Percentiles rank a stretch among this genome's conserved stretches.
Evolutionary conservation across 2,113 vertebrate genomes (phyloP).

Genomic region (Syngnathus floridae): DNA sequence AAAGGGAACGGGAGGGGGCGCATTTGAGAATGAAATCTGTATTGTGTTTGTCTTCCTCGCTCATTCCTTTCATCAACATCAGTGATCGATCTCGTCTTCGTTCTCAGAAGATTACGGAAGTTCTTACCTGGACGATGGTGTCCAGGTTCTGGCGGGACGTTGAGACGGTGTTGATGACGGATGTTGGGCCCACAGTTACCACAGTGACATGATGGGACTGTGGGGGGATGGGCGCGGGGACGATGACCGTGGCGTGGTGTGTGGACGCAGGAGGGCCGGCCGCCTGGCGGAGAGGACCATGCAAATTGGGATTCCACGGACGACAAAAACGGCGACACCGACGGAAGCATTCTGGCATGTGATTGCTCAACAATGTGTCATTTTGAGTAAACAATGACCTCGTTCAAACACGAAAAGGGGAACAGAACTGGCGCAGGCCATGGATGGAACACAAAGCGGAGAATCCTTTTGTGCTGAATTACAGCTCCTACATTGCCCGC

Average conservation of each 20-base stretch:
- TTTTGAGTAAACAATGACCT: background rate
- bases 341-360: background rate
- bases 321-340: background rate
- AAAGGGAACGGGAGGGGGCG: background rate
- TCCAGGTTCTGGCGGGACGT: constrained; percentile 97
- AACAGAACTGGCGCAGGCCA: no score
- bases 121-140: constrained; percentile 92
- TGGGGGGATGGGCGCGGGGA: constrained; percentile 77
- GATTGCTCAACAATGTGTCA: background rate
- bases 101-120: background rate
- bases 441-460: background rate
- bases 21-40: background rate
- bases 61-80: no score
- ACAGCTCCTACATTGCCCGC: background rate
- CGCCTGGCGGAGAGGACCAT: constrained; percentile 61
- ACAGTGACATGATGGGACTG: constrained; percentile 91
- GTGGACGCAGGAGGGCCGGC: constrained; percentile 82
- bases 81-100: no score
- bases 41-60: background rate
- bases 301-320: background rate
- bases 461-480: background rate
- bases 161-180: constrained; percentile 91
- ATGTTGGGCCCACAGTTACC: constrained; percentile 92
- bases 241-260: constrained; percentile 93
- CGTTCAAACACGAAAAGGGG: background rate